Conservation (phyloP, 2,113 vertebrate species). For the Saguinus imperator region DNA sequence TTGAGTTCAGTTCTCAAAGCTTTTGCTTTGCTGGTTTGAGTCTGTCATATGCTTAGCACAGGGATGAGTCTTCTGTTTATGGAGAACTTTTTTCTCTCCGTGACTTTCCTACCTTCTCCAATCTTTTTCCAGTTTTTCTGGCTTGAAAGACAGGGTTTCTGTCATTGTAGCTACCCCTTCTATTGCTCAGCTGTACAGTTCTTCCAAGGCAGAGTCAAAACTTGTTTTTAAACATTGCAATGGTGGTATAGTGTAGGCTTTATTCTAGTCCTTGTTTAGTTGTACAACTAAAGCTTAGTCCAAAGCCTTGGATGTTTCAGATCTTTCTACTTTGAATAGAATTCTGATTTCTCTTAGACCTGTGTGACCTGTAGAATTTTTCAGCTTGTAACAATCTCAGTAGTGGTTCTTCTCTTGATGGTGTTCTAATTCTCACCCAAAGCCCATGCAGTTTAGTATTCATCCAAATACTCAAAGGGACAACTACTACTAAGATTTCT, state of each 20-base stretch:
- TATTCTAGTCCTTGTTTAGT: background rate
- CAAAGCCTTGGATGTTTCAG: background rate
- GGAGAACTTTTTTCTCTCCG: background rate
- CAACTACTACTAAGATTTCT: background rate
- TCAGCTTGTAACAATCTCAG: background rate
- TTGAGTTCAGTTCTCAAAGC: background rate
- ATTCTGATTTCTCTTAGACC: background rate
- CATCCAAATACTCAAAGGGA: background rate
- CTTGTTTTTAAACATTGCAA: background rate
- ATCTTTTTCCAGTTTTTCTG: background rate
- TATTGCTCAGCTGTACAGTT: background rate
- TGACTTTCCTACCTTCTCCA: background rate
- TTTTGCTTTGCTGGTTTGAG: background rate
- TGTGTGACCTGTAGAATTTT: background rate
- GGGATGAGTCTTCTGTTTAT: background rate
- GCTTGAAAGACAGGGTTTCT: background rate
- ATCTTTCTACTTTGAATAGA: conserved; percentile 1
- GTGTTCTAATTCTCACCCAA: background rate
- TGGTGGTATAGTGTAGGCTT: background rate
- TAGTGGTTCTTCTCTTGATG: background rate
- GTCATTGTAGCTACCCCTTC: background rate
- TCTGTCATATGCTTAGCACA: background rate
- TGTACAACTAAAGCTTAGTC: background rate
- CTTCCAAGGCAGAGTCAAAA: background rate
- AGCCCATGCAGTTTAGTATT: background rate